Percentiles rank a stretch among this genome's conserved stretches.
Evolutionary conservation across 2,888 invertebrate species (phyloP).

Genomic region (Chaitophorus viminalis): DNA sequence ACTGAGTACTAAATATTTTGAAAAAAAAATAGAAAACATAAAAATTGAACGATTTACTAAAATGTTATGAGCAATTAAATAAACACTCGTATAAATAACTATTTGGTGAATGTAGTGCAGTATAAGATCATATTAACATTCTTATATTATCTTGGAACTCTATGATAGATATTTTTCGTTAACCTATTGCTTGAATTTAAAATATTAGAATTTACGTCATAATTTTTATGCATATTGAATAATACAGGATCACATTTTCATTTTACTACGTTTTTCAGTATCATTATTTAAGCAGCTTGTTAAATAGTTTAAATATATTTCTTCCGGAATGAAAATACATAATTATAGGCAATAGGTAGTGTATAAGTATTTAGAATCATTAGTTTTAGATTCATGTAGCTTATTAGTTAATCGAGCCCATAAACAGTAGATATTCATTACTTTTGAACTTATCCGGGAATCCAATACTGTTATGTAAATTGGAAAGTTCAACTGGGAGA

Average conservation of each 20-base stretch:
- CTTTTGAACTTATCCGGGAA: background rate
- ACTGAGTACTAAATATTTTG: background rate
- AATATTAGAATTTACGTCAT: background rate
- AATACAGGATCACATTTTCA: no score
- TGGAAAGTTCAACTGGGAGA: conserved; percentile 44
- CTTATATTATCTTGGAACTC: no score
- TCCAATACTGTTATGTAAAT: conserved; percentile 20
- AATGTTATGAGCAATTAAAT: background rate
- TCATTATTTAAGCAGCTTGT: no score
- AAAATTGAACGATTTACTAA: background rate
- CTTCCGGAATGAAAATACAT: no score
- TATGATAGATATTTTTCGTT: no score
- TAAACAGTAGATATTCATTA: background rate
- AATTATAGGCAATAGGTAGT: no score
- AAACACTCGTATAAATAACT: background rate
- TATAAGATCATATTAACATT: no score
- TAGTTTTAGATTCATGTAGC: background rate
- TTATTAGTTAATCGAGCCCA: background rate
- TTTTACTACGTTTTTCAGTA: no score
- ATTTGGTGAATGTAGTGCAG: background rate
- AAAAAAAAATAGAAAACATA: background rate
- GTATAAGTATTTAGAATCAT: background rate
- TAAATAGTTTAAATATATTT: no score
- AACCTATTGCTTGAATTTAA: background rate
- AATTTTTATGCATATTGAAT: background rate